Conservation (phyloP, 2,113 vertebrate species). For the Puffinus mauretanicus region DNA sequence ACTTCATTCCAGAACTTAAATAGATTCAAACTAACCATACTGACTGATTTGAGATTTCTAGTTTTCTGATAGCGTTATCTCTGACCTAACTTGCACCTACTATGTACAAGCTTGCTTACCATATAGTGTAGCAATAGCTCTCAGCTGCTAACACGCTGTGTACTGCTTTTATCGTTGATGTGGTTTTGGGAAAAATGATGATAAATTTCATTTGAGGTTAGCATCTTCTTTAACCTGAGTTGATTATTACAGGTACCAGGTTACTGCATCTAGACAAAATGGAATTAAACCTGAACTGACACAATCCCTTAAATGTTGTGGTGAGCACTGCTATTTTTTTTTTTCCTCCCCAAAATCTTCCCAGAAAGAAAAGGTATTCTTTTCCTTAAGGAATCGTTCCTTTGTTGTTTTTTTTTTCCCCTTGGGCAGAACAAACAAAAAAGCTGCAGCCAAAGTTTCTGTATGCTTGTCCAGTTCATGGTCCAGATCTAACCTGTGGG, state of each 20-base stretch:
- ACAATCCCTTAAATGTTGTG: rapidly evolving
- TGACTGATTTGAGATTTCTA: not conserved
- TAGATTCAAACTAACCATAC: not conserved
- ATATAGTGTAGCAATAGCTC: not conserved
- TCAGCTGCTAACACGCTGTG: not conserved
- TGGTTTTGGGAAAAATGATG: not conserved
- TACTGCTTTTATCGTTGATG: not conserved
- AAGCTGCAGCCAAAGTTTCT: not conserved
- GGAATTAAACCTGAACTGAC: not conserved
- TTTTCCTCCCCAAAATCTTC: not conserved
- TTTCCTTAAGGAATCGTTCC: not conserved
- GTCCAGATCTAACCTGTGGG: not conserved
- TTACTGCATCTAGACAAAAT: not conserved
- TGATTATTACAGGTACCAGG: not conserved
- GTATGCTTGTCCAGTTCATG: not conserved
- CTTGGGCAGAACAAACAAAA: not conserved
- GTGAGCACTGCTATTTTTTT: not conserved
- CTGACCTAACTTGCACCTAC: not conserved
- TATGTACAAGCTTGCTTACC: not conserved
- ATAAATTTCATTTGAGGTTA: not conserved
- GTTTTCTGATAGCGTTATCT: not conserved
- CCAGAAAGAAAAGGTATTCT: not conserved
- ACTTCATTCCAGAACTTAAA: not conserved
- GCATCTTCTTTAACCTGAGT: not conserved
- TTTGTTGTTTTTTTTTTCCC: not conserved